Conservation (phyloP, 2,888 invertebrate genomes). For the Drosophila trichaetosa region DNA sequence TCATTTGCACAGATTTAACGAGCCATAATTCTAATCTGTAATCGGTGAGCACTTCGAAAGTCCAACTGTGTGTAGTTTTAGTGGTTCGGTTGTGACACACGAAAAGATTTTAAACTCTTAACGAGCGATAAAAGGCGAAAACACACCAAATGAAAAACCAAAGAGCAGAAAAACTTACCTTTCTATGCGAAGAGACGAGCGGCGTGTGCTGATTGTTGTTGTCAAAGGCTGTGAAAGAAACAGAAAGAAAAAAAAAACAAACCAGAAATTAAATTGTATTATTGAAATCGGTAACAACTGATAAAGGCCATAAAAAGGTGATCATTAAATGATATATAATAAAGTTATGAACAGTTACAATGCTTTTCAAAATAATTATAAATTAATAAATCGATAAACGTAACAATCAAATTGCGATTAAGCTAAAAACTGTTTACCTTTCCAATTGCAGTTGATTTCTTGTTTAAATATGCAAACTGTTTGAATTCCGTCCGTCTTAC, state of each 20-base stretch:
- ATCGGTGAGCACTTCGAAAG: constrained; percentile 63
- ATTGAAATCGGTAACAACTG: constrained; percentile 22
- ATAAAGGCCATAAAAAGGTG: constrained; percentile 31
- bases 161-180: constrained; percentile 57
- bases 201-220: constrained; percentile 68
- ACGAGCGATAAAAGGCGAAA: constrained; percentile 42
- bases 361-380: constrained; percentile 32
- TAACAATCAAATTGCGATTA: constrained; percentile 60
- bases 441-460: constrained; percentile 62
- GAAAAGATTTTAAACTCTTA: constrained; percentile 57
- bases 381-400: constrained; percentile 44
- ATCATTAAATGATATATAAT: constrained; percentile 21
- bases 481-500: constrained; percentile 18
- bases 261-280: constrained; percentile 20
- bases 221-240: constrained; percentile 65
- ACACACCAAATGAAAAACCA: constrained; percentile 14
- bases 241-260: constrained; percentile 19
- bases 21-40: constrained; percentile 75
- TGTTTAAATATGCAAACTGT: constrained; percentile 69
- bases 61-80: constrained; percentile 17
- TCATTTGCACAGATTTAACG: constrained; percentile 62
- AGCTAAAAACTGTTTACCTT: constrained; percentile 67
- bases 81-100: constrained; percentile 35
- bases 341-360: constrained; percentile 35
- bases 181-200: constrained; percentile 69